A percentile compares a stretch with the other conserved stretches of the same genome.
Conservation (phyloP, 2,888 invertebrate species). For the Rhagonycha lutea region DNA sequence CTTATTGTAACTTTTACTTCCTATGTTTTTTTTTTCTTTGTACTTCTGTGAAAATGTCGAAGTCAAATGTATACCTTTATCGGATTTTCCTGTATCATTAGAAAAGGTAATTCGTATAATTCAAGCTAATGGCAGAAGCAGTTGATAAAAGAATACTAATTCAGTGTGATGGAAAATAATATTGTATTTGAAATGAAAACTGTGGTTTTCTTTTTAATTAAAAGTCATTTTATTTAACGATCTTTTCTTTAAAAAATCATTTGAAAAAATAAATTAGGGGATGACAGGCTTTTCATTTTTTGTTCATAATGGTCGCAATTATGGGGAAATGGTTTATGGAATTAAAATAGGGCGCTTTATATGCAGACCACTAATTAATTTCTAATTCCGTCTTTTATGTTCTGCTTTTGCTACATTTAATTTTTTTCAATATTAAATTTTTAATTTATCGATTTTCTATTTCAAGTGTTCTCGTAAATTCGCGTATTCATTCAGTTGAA, state of each 20-base stretch:
- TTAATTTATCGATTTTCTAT: conserved; percentile 1
- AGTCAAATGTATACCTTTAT: background rate
- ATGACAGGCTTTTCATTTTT: background rate
- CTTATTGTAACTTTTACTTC: background rate
- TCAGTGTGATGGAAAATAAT: background rate
- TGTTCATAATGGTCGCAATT: background rate
- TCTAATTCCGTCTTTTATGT: background rate
- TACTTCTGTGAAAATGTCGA: background rate
- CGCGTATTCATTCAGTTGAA: conserved; percentile 1
- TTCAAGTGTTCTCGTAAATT: background rate
- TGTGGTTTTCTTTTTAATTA: background rate
- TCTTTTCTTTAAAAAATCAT: background rate
- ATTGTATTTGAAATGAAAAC: background rate
- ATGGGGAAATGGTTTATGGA: background rate
- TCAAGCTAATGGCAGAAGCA: background rate
- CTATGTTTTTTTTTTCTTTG: background rate
- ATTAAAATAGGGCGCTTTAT: background rate
- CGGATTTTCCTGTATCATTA: background rate
- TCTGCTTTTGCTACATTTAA: conserved; percentile 3
- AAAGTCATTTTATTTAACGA: background rate
- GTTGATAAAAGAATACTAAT: background rate
- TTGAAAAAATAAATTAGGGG: background rate
- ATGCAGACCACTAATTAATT: background rate
- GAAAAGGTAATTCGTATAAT: background rate
- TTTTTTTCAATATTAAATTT: background rate